Base-by-base conservation (phyloP, 2,113 vertebrate species). In the Erpornis zantholeuca region DNA sequence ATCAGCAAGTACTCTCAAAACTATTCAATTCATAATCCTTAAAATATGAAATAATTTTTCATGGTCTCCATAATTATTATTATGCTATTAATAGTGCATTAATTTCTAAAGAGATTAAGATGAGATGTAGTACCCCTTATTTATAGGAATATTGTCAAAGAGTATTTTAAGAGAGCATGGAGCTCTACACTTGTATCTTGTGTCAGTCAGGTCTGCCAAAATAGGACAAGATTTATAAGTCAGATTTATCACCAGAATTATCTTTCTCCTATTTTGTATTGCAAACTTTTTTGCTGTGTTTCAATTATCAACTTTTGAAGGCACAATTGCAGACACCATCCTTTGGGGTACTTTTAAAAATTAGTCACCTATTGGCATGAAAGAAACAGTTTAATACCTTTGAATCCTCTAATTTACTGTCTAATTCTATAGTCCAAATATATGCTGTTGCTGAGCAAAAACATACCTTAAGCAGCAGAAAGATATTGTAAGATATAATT, bases 391-490 rank as follows among this genome's bases (percentile, higher is more conserved):
- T 92, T 83, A 93, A 92, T 94, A 80, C 57, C 33, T 79, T 69
- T 49, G 42, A 95, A 93, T 92, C 70, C 81, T 85, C 79, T 93
- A 79, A 87, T 71, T 72, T 88, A 42, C 40, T 9, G 2, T 42
- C 57, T 66, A 84, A 94, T 90, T 87, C 75, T 60, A 31, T 76
- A 72, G 31, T 42, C 50, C 31, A 63, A 85, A 68, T 54, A 64
- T 57, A 59, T 84, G 71, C 3, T 42, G 84, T 84, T 96, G 85
- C 90, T 92, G 76, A 87, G 91, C 91, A 96, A 86, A 76, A 82
- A 42, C 72, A 82, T 82, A 89, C 63, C 75, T 92, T 85, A 92
- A 92, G 77, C 21, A 72, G 45, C 22, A 87, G 63, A 85, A 87
- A 89, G 53, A 79, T 75, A 86, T 59, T 52, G 13, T 64, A 85